Evolutionary conservation across 2,888 invertebrate species (phyloP).

Genomic region (Euzetes globulus): DNA sequence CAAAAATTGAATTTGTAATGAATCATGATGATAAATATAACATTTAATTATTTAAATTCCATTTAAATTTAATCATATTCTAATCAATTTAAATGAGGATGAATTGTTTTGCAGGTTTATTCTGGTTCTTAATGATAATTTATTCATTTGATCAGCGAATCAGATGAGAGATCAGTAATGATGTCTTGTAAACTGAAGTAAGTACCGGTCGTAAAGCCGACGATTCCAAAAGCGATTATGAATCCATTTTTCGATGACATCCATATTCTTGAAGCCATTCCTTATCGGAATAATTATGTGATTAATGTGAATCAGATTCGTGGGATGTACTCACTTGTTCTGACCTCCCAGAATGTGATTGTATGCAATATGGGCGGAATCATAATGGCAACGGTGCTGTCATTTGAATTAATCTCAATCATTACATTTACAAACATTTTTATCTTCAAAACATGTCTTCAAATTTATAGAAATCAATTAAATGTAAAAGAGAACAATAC

Average conservation of each 20-base stretch:
- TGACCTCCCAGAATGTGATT: constrained; percentile 18
- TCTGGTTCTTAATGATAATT: too few species aligned
- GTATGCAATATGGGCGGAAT: constrained; percentile 32
- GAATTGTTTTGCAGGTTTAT: too few species aligned
- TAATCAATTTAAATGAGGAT: too few species aligned
- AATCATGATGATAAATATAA: too few species aligned
- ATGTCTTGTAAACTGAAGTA: constrained; percentile 31
- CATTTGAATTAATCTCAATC: background rate
- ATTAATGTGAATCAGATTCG: background rate
- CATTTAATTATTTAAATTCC: too few species aligned
- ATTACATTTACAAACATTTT: background rate
- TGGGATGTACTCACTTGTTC: background rate
- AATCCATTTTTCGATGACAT: constrained; percentile 14
- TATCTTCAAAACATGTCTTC: background rate
- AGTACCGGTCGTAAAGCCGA: constrained; percentile 24
- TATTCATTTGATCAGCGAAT: too few species aligned
- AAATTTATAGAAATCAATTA: background rate
- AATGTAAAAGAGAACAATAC: background rate
- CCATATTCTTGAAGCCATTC: constrained; percentile 1
- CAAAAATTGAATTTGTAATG: too few species aligned
- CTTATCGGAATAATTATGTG: too few species aligned
- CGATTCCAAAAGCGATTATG: constrained; percentile 20
- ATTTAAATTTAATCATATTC: too few species aligned
- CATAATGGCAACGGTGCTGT: constrained; percentile 30
- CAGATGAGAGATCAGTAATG: background rate